Base-by-base conservation (phyloP, 2,113 vertebrate genomes). In the Coturnix japonica region DNA sequence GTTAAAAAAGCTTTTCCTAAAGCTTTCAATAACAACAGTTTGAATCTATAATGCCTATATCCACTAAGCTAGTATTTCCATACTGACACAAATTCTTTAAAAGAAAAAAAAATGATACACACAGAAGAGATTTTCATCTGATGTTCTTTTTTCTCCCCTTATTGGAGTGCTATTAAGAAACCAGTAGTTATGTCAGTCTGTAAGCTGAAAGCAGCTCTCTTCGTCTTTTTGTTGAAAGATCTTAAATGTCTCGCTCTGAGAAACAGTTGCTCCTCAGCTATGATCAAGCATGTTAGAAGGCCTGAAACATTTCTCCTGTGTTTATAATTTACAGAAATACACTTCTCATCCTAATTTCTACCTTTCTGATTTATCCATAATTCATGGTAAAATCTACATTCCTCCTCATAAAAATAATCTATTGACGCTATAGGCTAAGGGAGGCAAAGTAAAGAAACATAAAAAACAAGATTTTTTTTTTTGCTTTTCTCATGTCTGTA, bases 161-260 rank as follows among this genome's bases (percentile, higher is more conserved):
- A 0, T 3, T 49, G 47, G 16, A 51, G 3, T 1, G 0, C 2
- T 59, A n/a, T 20, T 33, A 77, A 35, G 22, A 80, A 41, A 9
- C 41, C 16, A 43, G 39, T 6, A 37, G 8, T 51, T 18, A 51
- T 6, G 19, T 44, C 17, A 57, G 10, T 4, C 11, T 73, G 7
- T 41, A 67, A 82, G 8, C 6, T 31, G 49, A 56, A 3, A 85
- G 21, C 31, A 72, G 19, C 6, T 47, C 20, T 60, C 16, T 63
- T 22, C 13, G n/a, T 3, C 61, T 37, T 28, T 66, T 26, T 85
- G 8, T 75, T 78, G 47, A 79, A 78, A 60, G 10, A 11, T 39
- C 25, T 59, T 67, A 9, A 69, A 43, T 13, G 17, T 76, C 28
- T 76, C 9, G 26, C 22, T 75, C 18, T 13, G 72, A 80, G 39